Evolutionary conservation across 2,113 vertebrate species (phyloP).

Genomic region (Esox niger): DNA sequence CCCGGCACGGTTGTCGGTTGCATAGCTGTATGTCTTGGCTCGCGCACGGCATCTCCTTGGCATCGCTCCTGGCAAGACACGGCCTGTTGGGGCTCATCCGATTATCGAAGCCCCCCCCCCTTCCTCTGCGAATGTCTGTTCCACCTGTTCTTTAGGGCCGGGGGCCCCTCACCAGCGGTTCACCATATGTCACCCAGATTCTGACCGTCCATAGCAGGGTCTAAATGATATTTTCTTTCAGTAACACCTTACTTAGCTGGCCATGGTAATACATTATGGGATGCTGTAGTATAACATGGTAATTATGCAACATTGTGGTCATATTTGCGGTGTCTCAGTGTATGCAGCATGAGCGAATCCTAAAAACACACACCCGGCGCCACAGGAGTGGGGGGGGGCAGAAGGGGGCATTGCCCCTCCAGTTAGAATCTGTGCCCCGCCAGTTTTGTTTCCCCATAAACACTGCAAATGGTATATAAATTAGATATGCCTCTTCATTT

Average conservation of each 20-base stretch:
- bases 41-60: constrained; percentile 49
- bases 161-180: constrained; percentile 44
- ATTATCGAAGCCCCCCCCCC: constrained; percentile 59
- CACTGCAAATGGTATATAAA: no score
- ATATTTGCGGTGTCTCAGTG: no score
- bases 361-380: no score
- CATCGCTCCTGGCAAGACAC: constrained; percentile 34
- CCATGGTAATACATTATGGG: neutral
- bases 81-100: constrained; percentile 66
- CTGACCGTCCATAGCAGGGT: constrained; percentile 1
- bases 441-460: no score
- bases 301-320: no score
- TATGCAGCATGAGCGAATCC: no score
- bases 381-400: no score
- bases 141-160: constrained; percentile 66
- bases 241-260: constrained; percentile 13
- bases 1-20: constrained; percentile 58
- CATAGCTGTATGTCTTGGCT: constrained; percentile 61
- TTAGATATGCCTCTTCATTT: no score
- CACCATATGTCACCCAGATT: constrained; percentile 64
- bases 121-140: constrained; percentile 51
- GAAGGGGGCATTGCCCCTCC: no score
- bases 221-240: constrained; percentile 33
- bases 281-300: neutral
- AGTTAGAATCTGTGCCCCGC: no score